These are phyloP conservation scores for Frankliniella intonsa DNA, from an alignment of 2,888 invertebrate genomes.

Conservation along the genomic window DNA sequence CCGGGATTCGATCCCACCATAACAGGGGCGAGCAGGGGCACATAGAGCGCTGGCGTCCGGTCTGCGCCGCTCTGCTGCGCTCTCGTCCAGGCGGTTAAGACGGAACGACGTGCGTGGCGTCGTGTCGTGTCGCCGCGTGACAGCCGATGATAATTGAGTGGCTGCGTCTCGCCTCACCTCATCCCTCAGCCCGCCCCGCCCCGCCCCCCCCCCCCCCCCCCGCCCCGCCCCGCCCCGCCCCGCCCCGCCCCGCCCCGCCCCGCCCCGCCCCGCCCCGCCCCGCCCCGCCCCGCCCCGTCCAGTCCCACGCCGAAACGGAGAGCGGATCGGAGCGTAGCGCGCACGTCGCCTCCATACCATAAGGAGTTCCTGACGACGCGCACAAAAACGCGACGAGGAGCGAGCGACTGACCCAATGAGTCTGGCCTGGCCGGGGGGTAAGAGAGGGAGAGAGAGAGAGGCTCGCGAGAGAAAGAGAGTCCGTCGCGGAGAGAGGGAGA, in stretches of 20 bases:
- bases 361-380: slow-evolving; percentile 1
- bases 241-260: not conserved
- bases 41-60: no score
- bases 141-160: no score
- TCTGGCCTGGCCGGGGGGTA: not conserved
- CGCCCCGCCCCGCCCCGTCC: not conserved
- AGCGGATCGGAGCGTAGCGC: not conserved
- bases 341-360: not conserved
- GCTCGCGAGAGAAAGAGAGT: not conserved
- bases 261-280: not conserved
- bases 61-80: no score
- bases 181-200: not conserved
- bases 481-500: not conserved
- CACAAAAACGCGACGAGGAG: slow-evolving; percentile 3
- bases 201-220: not conserved
- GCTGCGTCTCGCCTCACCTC: no score
- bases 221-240: not conserved
- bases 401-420: slow-evolving; percentile 11
- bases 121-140: no score
- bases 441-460: not conserved
- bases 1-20: no score
- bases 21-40: no score
- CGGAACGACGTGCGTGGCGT: no score
- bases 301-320: not conserved
- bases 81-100: no score